Evolutionary conservation across 2,113 vertebrate genomes (phyloP).

Genomic region (Plecotus auritus): DNA sequence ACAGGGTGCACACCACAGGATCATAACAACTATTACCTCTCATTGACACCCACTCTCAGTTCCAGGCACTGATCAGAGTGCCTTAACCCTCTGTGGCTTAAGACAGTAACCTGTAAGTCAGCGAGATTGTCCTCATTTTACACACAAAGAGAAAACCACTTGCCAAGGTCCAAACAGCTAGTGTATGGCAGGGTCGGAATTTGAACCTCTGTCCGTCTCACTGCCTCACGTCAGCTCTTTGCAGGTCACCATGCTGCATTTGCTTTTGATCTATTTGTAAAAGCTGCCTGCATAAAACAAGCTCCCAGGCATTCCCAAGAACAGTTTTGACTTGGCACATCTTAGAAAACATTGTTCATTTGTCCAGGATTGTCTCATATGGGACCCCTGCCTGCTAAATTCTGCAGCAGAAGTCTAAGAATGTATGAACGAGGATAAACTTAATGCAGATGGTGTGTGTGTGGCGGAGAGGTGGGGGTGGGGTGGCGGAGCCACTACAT

Average conservation of each 20-base stretch:
- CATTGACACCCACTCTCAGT: not conserved
- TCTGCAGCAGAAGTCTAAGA: not conserved
- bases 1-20: not conserved
- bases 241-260: not conserved
- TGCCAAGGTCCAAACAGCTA: not conserved
- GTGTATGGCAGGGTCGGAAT: not conserved
- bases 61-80: not conserved
- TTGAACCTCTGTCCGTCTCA: not conserved
- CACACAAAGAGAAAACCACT: not conserved
- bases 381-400: conserved; percentile 13
- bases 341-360: not conserved
- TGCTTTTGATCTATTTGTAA: not conserved
- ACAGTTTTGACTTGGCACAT: conserved; percentile 6
- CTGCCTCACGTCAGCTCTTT: not conserved
- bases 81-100: not conserved
- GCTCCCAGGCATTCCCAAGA: conserved; percentile 2
- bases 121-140: not conserved
- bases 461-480: not conserved
- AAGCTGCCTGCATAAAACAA: not conserved
- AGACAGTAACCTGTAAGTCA: not conserved
- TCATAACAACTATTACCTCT: not conserved
- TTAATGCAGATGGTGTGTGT: not conserved
- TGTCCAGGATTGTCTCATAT: not conserved
- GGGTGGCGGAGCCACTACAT: not conserved
- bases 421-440: conserved; percentile 22